phyloP scores from a whole-genome alignment of 2,888 invertebrate species.

The Melitaea athalia region DNA sequence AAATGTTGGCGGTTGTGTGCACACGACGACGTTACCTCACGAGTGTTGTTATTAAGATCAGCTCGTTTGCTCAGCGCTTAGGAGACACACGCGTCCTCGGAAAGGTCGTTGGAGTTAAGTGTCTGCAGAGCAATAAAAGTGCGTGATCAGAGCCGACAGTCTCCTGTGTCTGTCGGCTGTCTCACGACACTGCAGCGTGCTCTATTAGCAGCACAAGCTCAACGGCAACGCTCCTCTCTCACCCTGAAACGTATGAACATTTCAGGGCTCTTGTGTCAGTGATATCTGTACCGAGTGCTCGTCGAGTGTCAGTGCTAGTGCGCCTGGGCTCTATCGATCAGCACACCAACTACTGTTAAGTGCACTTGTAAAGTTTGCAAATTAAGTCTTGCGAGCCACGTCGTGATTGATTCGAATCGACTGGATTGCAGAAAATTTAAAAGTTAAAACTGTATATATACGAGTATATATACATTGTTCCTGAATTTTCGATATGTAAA shows the following conservation, averaged over 20 bases:
- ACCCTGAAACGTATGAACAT: not conserved
- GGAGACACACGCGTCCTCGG: conserved; percentile 13
- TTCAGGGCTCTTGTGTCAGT: not conserved
- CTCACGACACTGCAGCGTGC: not conserved
- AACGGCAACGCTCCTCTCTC: not conserved
- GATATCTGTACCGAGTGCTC: not conserved
- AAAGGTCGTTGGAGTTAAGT: not conserved
- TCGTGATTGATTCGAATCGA: not conserved
- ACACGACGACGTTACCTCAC: not conserved
- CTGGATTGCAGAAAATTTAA: not conserved
- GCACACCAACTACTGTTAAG: not conserved
- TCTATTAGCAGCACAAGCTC: not conserved
- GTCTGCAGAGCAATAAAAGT: conserved; percentile 4
- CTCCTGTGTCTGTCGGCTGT: not conserved
- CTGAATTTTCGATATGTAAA: no score
- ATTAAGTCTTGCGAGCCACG: not conserved
- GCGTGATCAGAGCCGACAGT: not conserved
- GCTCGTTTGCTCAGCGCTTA: conserved; percentile 13
- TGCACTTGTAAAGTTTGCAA: not conserved
- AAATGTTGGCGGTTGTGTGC: not conserved
- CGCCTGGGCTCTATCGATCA: not conserved
- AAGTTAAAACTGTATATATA: no score
- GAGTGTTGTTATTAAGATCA: not conserved
- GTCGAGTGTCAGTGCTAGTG: not conserved
- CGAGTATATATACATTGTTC: no score